A percentile compares a stretch with the other conserved stretches of the same genome.
These are phyloP conservation scores for Scolanthus callimorphus DNA, from an alignment of 92 coral and sea anemone species.

Conservation along the genomic window DNA sequence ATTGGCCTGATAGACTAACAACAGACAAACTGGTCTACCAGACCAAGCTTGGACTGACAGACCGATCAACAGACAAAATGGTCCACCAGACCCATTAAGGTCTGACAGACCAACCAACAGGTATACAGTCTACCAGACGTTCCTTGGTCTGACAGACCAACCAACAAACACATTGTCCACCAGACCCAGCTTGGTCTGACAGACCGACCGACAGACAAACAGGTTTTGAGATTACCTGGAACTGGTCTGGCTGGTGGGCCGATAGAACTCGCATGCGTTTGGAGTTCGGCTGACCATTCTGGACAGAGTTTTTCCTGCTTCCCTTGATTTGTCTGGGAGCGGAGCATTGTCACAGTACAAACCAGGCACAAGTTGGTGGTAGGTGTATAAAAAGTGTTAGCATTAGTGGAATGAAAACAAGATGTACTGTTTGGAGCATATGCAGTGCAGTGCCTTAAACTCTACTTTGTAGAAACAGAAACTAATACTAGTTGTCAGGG, in stretches of 20 bases:
- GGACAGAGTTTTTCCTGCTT: constrained; percentile 94
- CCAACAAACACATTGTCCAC: neutral
- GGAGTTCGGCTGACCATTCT: constrained; percentile 88
- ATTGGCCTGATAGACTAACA: neutral
- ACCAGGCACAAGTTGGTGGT: neutral
- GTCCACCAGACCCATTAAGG: neutral
- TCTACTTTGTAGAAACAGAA: too few species aligned
- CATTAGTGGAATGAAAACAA: neutral
- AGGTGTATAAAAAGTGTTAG: neutral
- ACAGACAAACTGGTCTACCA: neutral
- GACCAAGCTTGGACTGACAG: neutral
- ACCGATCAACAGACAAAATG: neutral
- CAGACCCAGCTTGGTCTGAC: constrained; percentile 18
- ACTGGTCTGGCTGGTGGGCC: constrained; percentile 88
- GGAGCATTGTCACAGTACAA: neutral
- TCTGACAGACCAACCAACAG: neutral
- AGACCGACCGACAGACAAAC: constrained; percentile 41
- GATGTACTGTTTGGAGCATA: too few species aligned
- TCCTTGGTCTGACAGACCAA: neutral
- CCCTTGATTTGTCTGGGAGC: constrained; percentile 84
- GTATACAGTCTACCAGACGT: neutral
- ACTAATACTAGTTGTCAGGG: too few species aligned
- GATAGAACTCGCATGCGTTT: constrained; percentile 84
- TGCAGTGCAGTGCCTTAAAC: too few species aligned
- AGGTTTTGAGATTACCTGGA: constrained; percentile 68